These are phyloP conservation scores for Esperia sulphurella DNA, from an alignment of 2,888 invertebrate genomes.

Conservation along the genomic window DNA sequence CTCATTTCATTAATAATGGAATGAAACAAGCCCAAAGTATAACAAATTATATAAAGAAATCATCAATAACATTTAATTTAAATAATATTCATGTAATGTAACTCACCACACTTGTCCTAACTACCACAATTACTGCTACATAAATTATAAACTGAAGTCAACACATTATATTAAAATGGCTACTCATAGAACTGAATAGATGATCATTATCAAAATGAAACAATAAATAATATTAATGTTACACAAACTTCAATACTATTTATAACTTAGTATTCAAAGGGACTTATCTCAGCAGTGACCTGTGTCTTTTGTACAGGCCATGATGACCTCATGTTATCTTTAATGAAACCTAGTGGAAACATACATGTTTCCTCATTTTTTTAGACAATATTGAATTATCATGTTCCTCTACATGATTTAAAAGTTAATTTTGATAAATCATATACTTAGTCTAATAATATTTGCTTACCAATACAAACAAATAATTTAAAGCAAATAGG, in stretches of 20 bases:
- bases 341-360: slow-evolving; percentile 60
- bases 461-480: too few species aligned
- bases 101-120: too few species aligned
- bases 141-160: not conserved
- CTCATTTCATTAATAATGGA: too few species aligned
- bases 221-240: slow-evolving; percentile 1
- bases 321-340: slow-evolving; percentile 72
- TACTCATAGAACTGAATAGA: not conserved
- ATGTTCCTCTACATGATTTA: not conserved
- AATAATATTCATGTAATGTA: too few species aligned
- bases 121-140: not conserved
- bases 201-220: not conserved
- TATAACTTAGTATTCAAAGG: slow-evolving; percentile 49
- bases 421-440: too few species aligned
- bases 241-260: slow-evolving; percentile 18
- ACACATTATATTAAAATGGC: not conserved
- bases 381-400: too few species aligned
- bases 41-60: too few species aligned
- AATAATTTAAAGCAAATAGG: too few species aligned
- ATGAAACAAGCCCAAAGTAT: too few species aligned
- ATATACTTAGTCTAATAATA: too few species aligned
- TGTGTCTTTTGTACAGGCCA: slow-evolving; percentile 59
- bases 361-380: slow-evolving; percentile 50
- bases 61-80: too few species aligned
- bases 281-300: slow-evolving; percentile 70